Evolutionary conservation across 53 echinoderm and acorn worm genomes (phyloP).

Genomic region (Temnopleurus reevesii): DNA sequence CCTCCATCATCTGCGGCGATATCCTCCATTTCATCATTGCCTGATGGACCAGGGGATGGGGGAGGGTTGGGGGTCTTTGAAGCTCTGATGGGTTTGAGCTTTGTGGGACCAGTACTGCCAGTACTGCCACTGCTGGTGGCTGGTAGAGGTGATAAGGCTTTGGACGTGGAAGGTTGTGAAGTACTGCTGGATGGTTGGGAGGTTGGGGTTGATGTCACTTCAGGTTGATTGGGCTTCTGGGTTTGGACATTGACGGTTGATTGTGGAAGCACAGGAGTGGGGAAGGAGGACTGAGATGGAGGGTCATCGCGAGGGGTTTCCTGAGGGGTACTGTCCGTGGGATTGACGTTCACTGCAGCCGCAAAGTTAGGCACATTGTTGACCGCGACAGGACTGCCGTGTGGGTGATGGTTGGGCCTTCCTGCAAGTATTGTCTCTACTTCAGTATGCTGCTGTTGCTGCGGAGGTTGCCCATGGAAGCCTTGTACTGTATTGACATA

Average conservation of each 20-base stretch:
- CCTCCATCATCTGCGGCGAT: conserved; percentile 56
- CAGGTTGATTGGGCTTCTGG: background rate
- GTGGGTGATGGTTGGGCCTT: background rate
- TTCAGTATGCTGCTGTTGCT: background rate
- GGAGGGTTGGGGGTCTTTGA: background rate
- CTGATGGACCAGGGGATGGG: background rate
- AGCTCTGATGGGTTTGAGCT: background rate
- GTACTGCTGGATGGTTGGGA: conserved; percentile 25
- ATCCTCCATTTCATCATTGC: background rate
- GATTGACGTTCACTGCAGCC: background rate
- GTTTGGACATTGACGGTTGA: background rate
- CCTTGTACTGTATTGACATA: conserved; percentile 54
- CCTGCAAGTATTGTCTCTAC: conserved; percentile 50
- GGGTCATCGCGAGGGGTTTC: background rate
- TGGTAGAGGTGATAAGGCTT: background rate
- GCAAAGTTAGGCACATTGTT: background rate
- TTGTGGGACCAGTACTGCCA: background rate
- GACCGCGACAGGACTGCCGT: conserved; percentile 35
- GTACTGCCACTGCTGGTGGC: background rate
- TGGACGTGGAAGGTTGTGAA: conserved; percentile 22
- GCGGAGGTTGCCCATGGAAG: conserved; percentile 5
- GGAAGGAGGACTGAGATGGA: background rate
- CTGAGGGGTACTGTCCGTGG: conserved; percentile 12
- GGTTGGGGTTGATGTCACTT: background rate
- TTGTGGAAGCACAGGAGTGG: conserved; percentile 2